Evolutionary conservation across 2,888 invertebrate genomes (phyloP).

Genomic region (Macaria liturata): DNA sequence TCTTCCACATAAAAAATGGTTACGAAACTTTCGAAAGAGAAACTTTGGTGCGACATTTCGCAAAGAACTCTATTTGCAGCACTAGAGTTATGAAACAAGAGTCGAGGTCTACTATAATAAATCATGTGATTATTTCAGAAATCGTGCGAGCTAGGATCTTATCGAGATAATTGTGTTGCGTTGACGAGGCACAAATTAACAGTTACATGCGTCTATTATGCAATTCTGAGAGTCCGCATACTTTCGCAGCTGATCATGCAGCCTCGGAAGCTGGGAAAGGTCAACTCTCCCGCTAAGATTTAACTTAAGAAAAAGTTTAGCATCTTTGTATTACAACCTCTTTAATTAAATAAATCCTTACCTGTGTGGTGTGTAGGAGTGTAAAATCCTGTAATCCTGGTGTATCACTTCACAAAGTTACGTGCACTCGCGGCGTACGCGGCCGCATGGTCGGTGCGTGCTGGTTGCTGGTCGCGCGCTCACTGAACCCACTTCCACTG

Average conservation of each 20-base stretch:
- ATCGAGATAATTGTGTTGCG: constrained; percentile 22
- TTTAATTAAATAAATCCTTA: constrained; percentile 35
- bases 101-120: constrained; percentile 15
- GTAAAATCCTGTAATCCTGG: constrained; percentile 55
- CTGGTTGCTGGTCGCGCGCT: constrained; percentile 65
- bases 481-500: constrained; percentile 48
- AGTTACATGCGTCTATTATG: constrained; percentile 36
- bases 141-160: constrained; percentile 19
- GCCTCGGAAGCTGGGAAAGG: constrained; percentile 49
- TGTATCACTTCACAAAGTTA: constrained; percentile 69
- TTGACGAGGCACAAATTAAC: constrained; percentile 34
- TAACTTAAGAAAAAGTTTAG: constrained; percentile 9
- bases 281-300: constrained; percentile 30
- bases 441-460: constrained; percentile 67
- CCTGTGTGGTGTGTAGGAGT: constrained; percentile 40
- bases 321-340: not conserved
- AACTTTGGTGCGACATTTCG: constrained; percentile 41
- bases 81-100: constrained; percentile 20
- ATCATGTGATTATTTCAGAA: constrained; percentile 18
- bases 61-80: constrained; percentile 21
- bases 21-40: constrained; percentile 68
- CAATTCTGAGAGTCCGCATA: constrained; percentile 42
- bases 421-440: constrained; percentile 66
- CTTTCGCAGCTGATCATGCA: constrained; percentile 71
- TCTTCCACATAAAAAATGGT: constrained; percentile 46